These are phyloP conservation scores for Atlantisia rogersi DNA, from an alignment of 2,113 vertebrate species.

Conservation along the genomic window DNA sequence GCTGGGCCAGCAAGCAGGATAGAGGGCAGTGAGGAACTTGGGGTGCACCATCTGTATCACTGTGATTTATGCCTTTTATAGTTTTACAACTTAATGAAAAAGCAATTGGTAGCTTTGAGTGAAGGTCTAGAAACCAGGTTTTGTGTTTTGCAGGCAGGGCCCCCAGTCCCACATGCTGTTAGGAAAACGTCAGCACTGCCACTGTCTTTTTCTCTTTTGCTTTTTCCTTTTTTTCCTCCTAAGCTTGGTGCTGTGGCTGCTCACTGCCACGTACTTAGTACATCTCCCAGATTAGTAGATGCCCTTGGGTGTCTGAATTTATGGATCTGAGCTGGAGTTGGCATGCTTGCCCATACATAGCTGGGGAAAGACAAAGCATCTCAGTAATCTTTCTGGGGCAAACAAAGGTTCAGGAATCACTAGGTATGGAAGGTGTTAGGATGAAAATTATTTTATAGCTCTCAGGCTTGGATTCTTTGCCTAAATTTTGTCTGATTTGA, in stretches of 20 bases:
- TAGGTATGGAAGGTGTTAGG: background rate
- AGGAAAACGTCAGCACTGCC: accelerated
- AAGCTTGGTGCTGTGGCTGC: background rate
- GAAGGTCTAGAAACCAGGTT: background rate
- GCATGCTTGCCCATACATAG: background rate
- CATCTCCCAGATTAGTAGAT: background rate
- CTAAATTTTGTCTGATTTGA: background rate
- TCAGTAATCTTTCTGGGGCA: background rate
- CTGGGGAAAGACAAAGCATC: background rate
- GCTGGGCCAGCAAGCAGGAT: background rate
- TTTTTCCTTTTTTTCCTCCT: background rate
- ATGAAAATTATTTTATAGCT: background rate
- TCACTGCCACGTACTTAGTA: accelerated
- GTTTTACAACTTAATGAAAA: background rate
- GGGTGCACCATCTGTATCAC: background rate
- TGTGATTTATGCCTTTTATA: background rate
- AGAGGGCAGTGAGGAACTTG: background rate
- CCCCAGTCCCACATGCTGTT: accelerated
- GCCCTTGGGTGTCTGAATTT: background rate
- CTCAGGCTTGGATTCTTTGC: accelerated
- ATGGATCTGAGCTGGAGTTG: background rate
- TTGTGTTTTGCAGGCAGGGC: background rate
- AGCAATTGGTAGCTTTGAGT: background rate
- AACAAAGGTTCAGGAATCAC: background rate
- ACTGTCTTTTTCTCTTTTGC: background rate